A percentile compares a stretch with the other conserved stretches of the same genome.
Conservation (phyloP, 2,888 invertebrate species). For the Parnassius glacialis region DNA sequence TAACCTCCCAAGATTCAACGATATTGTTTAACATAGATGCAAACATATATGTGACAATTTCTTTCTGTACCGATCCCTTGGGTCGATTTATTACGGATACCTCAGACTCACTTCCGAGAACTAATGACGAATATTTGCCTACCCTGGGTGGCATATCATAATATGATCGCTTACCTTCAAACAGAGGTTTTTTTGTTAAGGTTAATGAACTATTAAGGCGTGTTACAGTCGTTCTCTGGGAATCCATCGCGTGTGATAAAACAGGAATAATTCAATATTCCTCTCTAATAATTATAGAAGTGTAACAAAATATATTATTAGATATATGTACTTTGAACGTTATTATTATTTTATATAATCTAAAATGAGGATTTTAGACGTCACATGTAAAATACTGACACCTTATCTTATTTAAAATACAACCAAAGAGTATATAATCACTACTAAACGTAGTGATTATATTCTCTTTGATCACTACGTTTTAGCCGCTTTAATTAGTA, state of each 20-base stretch:
- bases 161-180: conserved; percentile 8
- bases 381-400: too few species aligned
- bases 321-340: too few species aligned
- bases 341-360: too few species aligned
- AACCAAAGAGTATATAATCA: too few species aligned
- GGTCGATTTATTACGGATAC: conserved; percentile 37
- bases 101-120: conserved; percentile 43
- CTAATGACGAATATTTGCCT: conserved; percentile 11
- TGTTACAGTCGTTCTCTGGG: conserved; percentile 59
- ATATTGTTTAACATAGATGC: conserved; percentile 65
- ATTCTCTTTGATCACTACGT: too few species aligned
- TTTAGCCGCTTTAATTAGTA: too few species aligned
- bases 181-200: conserved; percentile 31
- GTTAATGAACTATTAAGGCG: conserved; percentile 66
- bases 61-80: conserved; percentile 54
- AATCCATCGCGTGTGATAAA: conserved; percentile 40
- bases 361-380: too few species aligned
- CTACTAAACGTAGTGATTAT: too few species aligned
- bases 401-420: too few species aligned
- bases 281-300: too few species aligned
- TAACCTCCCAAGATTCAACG: conserved; percentile 62
- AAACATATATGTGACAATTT: conserved; percentile 61
- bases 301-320: too few species aligned
- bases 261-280: too few species aligned
- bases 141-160: neutral